A percentile compares a stretch with the other conserved stretches of the same genome.
These are phyloP conservation scores for Romanogobio albipinnatus DNA, from an alignment of 2,113 vertebrate genomes.

Conservation along the genomic window DNA sequence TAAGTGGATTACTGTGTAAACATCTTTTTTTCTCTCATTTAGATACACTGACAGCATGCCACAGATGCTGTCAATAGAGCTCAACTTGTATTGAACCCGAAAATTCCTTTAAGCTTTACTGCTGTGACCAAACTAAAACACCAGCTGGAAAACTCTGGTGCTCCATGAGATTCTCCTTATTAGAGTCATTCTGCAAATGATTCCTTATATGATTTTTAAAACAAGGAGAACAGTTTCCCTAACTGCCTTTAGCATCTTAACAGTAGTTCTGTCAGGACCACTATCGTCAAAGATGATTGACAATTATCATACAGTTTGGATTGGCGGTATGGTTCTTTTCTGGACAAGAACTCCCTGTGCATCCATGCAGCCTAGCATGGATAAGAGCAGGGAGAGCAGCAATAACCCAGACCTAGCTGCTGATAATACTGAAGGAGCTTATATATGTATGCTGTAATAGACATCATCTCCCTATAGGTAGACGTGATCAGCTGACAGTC, in stretches of 20 bases:
- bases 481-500: too few relatives aligned
- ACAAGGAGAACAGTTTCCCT: neutral
- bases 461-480: too few relatives aligned
- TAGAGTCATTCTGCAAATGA: neutral
- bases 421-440: too few relatives aligned
- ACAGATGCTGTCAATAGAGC: neutral
- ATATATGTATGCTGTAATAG: too few relatives aligned
- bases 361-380: too few relatives aligned
- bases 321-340: too few relatives aligned
- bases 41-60: neutral
- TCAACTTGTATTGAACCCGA: neutral
- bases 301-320: too few relatives aligned
- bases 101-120: constrained; percentile 31
- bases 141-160: constrained; percentile 4
- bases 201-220: neutral
- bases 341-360: too few relatives aligned
- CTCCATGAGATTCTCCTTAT: neutral
- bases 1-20: neutral
- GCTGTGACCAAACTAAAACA: constrained; percentile 25
- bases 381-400: too few relatives aligned
- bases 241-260: neutral
- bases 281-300: too few relatives aligned
- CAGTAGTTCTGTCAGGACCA: neutral
- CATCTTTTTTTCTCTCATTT: neutral
- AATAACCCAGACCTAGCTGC: too few relatives aligned